Evolutionary conservation across 2,888 invertebrate genomes (phyloP).

Genomic region (Aphidoletes aphidimyza): DNA sequence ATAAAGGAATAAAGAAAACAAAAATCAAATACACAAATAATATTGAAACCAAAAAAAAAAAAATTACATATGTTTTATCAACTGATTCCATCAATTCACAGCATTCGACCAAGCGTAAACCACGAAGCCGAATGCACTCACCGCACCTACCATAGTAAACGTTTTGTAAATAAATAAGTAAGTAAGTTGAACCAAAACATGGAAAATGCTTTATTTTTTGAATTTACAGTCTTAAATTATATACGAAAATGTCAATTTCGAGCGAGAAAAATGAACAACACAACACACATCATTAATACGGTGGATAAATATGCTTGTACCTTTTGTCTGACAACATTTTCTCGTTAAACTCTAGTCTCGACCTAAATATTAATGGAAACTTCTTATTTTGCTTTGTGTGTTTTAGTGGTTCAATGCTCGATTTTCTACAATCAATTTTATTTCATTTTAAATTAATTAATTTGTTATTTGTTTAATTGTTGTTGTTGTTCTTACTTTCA

Average conservation of each 20-base stretch:
- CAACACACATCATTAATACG: neutral
- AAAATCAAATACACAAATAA: no score
- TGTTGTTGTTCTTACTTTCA: no score
- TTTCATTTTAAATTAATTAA: neutral
- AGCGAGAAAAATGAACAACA: neutral
- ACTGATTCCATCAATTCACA: no score
- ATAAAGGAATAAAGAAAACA: neutral
- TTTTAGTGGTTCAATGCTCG: neutral
- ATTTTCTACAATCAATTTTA: neutral
- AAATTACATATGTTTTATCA: no score
- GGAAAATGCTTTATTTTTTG: slow-evolving; percentile 30
- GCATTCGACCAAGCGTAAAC: no score
- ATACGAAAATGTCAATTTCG: neutral
- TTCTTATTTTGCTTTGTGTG: slow-evolving; percentile 22
- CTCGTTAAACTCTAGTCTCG: neutral
- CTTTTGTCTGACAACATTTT: neutral
- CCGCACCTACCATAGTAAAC: no score
- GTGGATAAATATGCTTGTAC: neutral
- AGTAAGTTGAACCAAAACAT: slow-evolving; percentile 1
- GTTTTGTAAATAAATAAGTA: neutral
- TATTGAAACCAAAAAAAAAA: no score
- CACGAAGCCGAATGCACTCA: no score
- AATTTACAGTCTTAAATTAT: slow-evolving; percentile 44
- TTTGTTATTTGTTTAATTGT: no score
- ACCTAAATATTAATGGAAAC: slow-evolving; percentile 43